Base-by-base conservation (phyloP, 2,888 invertebrate species). In the Herminia tarsipennalis region DNA sequence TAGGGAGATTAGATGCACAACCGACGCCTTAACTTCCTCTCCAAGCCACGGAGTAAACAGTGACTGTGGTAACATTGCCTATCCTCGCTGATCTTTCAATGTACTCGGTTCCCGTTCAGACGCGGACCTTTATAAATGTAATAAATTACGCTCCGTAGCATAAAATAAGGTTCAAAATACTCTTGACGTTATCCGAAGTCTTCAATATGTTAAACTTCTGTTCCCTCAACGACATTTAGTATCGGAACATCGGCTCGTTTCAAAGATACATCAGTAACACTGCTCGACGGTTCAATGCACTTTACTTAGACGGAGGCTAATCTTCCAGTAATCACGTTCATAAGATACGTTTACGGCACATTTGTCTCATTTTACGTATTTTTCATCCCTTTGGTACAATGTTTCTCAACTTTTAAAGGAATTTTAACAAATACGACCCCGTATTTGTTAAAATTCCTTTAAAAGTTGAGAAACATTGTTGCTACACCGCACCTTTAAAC, bases 231-330 rank as follows among this genome's bases (percentile, higher is more conserved):
- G 5, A 40, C 29, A 54, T 62, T 44, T 38, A 25, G 38, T 22
- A 12, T 21, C 2, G 25, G 27, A 47, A 52, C 51, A 56, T 54
- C 47, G 55, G 53, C 22, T 34, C n/a, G 50, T 49, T 41, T 64
- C 60, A 62, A 61, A 75, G 75, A 70, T 66, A 69, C 60, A 69
- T 73, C 75, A 66, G 66, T 61, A 42, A 53, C 58, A 63, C 56
- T 59, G 52, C 27, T 44, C 42, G 50, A 8, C 65, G 62, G 70
- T 70, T 73, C 75, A 73, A 62, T 73, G 70, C 58, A 67, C 70
- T 59, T 61, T 60, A 57, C 58, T 55, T 55, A 58, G 56, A 49
- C 55, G 56, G 43, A 46, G 40, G 59, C 66, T 71, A 72, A 71
- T 71, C 68, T 68, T 65, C 42, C 62, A 54, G 61, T 71, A 72